A percentile compares a stretch with the other conserved stretches of the same genome.
Evolutionary conservation across 2,113 vertebrate species (phyloP).

Genomic region (Numida meleagris): DNA sequence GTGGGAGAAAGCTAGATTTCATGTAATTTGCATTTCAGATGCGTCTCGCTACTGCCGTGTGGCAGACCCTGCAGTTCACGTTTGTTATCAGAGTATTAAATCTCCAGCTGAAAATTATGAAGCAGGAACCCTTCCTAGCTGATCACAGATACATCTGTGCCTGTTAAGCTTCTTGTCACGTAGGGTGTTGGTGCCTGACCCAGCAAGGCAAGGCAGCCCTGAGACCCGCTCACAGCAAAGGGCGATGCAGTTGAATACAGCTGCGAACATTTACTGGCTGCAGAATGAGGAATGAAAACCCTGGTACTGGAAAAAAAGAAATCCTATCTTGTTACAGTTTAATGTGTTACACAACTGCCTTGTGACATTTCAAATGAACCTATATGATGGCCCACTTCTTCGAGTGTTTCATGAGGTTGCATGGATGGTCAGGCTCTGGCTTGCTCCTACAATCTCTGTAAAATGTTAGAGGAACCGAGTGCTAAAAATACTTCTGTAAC

Average conservation of each 20-base stretch:
- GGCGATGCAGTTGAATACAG: too few species aligned
- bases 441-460: background rate
- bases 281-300: background rate
- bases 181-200: background rate
- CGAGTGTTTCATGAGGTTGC: background rate
- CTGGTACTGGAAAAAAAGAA: background rate
- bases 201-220: too few species aligned
- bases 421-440: background rate
- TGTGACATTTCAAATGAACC: background rate
- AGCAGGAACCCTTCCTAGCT: background rate
- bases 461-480: background rate
- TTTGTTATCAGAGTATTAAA: background rate
- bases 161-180: background rate
- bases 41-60: background rate
- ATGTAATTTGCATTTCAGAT: background rate
- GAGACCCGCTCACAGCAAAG: background rate
- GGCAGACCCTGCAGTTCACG: accelerated
- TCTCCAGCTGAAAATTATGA: background rate
- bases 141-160: background rate
- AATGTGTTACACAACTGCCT: background rate
- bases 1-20: background rate
- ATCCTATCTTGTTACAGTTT: background rate
- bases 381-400: background rate
- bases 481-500: conserved; percentile 7
- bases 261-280: background rate